Conservation (phyloP, 1,140 invertebrate genomes). For the Lerema accius region DNA sequence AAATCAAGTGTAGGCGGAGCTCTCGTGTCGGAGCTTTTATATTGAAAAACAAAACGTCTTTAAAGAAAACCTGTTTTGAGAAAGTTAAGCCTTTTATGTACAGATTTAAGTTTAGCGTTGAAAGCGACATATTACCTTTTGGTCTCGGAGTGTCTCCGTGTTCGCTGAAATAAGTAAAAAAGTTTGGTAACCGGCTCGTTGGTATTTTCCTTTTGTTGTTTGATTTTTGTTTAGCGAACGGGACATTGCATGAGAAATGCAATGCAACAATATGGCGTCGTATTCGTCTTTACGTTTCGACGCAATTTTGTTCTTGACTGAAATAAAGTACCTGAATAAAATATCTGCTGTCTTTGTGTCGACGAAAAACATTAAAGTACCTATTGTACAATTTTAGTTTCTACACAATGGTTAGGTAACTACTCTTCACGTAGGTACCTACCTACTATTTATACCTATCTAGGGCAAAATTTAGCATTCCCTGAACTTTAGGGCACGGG, state of each 20-base stretch:
- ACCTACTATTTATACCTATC: too few relatives aligned
- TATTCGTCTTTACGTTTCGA: constrained; percentile 50
- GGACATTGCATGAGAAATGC: constrained; percentile 80
- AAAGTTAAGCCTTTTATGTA: constrained; percentile 81
- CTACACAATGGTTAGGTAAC: too few relatives aligned
- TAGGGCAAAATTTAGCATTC: too few relatives aligned
- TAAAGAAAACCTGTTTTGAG: constrained; percentile 78
- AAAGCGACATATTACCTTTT: constrained; percentile 68
- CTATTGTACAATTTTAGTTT: not conserved
- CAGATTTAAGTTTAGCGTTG: constrained; percentile 67
- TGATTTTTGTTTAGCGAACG: constrained; percentile 78
- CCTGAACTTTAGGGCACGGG: too few relatives aligned
- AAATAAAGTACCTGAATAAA: constrained; percentile 13
- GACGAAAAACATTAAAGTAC: not conserved
- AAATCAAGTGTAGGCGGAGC: constrained; percentile 82
- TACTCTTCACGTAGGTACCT: too few relatives aligned
- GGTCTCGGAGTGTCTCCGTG: constrained; percentile 42
- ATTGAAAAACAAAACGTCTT: constrained; percentile 81
- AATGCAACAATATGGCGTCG: constrained; percentile 77
- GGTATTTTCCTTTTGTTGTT: constrained; percentile 77
- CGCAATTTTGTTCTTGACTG: constrained; percentile 42
- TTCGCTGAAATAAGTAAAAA: constrained; percentile 77
- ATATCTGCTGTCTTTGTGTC: not conserved
- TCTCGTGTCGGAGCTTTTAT: constrained; percentile 73
- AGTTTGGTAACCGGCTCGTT: constrained; percentile 78